Conservation (phyloP, 1,140 invertebrate species). For the Diorhabda elongata region DNA sequence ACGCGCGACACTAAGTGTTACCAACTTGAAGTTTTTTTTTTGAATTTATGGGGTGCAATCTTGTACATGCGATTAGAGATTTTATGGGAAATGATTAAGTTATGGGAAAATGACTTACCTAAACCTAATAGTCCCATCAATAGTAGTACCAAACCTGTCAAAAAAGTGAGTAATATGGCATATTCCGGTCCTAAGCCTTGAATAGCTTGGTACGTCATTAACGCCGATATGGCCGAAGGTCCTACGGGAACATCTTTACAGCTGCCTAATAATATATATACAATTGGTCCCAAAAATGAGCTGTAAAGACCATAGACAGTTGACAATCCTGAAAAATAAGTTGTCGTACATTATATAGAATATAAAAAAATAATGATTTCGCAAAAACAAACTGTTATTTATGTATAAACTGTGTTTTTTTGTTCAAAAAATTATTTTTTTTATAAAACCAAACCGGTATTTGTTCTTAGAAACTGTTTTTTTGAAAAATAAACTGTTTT, state of each 20-base stretch:
- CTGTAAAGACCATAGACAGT: constrained; percentile 85
- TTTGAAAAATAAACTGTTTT: no score
- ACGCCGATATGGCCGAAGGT: constrained; percentile 78
- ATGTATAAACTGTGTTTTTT: no score
- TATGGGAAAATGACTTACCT: constrained; percentile 52
- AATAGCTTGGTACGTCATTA: constrained; percentile 74
- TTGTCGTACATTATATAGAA: neutral
- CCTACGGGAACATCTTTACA: constrained; percentile 87
- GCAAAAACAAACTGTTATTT: no score
- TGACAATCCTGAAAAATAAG: constrained; percentile 64
- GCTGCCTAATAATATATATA: constrained; percentile 87
- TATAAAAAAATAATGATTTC: neutral
- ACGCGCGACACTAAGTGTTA: no score
- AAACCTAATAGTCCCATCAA: constrained; percentile 83
- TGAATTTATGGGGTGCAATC: no score
- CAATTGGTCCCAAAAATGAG: constrained; percentile 84
- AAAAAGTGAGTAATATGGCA: constrained; percentile 75
- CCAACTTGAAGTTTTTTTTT: no score
- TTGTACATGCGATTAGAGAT: no score
- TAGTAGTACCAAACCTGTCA: constrained; percentile 75
- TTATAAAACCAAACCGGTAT: no score
- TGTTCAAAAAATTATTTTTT: no score
- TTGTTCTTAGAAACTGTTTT: no score
- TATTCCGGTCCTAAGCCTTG: constrained; percentile 64
- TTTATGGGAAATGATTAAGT: no score